Percentiles rank a stretch among this genome's conserved stretches.
Conservation (phyloP, 2,888 invertebrate species). For the Molorchus minor region DNA sequence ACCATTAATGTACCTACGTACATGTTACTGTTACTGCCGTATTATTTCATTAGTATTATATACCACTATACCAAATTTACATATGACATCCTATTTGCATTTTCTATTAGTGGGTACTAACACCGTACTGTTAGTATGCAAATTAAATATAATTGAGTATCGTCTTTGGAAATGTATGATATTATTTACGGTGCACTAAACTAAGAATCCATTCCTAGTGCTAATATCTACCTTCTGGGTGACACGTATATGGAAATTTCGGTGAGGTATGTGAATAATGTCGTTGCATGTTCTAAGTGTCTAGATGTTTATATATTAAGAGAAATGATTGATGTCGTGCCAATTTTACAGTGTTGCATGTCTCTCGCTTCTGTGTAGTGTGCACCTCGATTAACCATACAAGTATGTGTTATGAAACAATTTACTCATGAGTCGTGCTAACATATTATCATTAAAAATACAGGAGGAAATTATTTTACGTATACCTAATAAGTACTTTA, state of each 20-base stretch:
- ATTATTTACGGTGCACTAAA: not conserved
- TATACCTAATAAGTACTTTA: no score
- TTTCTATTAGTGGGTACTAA: not conserved
- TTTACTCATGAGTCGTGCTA: no score
- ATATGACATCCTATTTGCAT: not conserved
- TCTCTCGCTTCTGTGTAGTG: not conserved
- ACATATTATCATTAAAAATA: no score
- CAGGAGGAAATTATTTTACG: no score
- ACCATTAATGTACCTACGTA: no score
- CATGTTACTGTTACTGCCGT: no score
- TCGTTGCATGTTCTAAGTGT: not conserved
- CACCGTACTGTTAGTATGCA: not conserved
- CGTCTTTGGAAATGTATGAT: not conserved
- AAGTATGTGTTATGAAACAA: no score
- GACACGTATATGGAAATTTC: slow-evolving; percentile 3
- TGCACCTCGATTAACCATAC: no score
- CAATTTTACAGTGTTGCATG: not conserved
- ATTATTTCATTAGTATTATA: no score
- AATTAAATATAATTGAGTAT: not conserved
- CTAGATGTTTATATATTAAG: not conserved
- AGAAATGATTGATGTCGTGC: not conserved
- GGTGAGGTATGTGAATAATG: not conserved
- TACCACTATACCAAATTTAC: no score
- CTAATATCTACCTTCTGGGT: no score
- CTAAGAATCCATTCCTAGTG: no score